Percentiles rank a stretch among this genome's conserved stretches.
phyloP scores from a whole-genome alignment of 2,797 vertebrate genomes.

The Chloroceryle amazona region DNA sequence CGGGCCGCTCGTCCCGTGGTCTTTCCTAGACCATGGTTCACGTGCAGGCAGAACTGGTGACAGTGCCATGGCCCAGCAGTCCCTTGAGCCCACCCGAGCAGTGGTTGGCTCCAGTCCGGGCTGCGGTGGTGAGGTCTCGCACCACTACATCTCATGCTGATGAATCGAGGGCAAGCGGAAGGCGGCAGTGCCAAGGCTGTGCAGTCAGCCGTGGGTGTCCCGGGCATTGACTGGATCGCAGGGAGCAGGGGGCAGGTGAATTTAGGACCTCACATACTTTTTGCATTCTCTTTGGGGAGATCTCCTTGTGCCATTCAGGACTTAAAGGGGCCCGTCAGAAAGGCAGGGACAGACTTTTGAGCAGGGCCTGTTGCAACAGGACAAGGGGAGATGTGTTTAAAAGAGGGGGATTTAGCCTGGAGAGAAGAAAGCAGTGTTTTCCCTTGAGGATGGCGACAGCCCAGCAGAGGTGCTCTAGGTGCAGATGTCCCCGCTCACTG shows the following conservation, averaged over 20 bases:
- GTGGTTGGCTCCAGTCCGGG: fast-evolving
- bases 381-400: background rate
- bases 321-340: no score
- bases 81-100: background rate
- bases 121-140: background rate
- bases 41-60: fast-evolving
- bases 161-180: background rate
- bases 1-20: fast-evolving
- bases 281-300: background rate
- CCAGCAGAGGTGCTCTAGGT: background rate
- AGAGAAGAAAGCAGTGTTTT: background rate
- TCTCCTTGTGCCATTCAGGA: background rate
- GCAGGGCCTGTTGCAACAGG: background rate
- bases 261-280: background rate
- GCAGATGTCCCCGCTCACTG: background rate
- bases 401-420: background rate
- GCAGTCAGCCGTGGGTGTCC: fast-evolving
- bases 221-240: no score
- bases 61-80: fast-evolving
- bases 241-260: background rate
- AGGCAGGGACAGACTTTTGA: background rate
- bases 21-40: background rate
- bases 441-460: no score
- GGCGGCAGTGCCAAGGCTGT: background rate
- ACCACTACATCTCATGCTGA: fast-evolving